Conservation (phyloP, 2,888 invertebrate genomes). For the Ichneumoninae sp. region DNA sequence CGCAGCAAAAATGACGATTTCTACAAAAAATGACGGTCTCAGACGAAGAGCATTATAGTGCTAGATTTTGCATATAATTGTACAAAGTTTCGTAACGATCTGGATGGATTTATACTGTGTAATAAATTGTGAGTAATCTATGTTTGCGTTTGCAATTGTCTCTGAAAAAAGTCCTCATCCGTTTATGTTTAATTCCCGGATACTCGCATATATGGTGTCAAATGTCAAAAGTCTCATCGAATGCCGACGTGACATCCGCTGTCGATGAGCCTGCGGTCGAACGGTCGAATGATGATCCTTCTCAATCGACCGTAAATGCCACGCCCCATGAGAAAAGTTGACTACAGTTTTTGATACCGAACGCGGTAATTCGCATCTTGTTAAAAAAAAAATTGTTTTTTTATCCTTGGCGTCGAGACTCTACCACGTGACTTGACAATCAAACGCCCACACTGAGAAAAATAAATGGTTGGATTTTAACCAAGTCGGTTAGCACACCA, state of each 20-base stretch:
- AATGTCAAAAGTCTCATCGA: background rate
- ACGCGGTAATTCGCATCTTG: background rate
- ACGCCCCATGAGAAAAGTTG: background rate
- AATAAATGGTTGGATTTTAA: too few species aligned
- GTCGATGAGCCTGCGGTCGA: too few species aligned
- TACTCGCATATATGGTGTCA: background rate
- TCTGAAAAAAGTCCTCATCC: background rate
- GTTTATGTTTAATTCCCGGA: too few species aligned
- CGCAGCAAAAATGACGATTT: background rate
- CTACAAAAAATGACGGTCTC: too few species aligned
- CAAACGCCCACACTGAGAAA: too few species aligned
- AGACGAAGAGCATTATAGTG: conserved; percentile 12
- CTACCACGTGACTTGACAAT: too few species aligned
- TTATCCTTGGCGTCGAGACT: too few species aligned
- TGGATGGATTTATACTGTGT: conserved; percentile 32
- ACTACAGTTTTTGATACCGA: background rate
- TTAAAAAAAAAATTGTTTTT: too few species aligned
- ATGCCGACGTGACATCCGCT: too few species aligned
- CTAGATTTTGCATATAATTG: conserved; percentile 24
- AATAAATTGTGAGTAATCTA: conserved; percentile 58
- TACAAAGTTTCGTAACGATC: conserved; percentile 54
- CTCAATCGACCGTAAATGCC: background rate
- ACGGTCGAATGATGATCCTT: too few species aligned
- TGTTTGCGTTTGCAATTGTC: background rate
- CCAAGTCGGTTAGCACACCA: too few species aligned